These are phyloP conservation scores for Karalla daura DNA, from an alignment of 2,797 vertebrate genomes.

Conservation along the genomic window DNA sequence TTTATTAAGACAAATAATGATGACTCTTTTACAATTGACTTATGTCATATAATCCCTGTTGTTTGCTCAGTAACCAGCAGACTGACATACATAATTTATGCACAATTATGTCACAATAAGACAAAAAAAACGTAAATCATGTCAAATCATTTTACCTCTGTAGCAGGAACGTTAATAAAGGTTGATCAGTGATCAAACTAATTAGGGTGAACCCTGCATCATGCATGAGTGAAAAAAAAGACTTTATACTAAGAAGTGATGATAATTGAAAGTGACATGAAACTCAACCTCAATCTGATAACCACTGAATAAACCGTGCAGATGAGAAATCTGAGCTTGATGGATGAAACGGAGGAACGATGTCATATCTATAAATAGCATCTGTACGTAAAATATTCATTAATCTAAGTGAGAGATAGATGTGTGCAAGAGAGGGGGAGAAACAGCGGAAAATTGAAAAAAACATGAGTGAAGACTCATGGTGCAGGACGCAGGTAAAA, in stretches of 20 bases:
- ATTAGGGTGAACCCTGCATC: not conserved
- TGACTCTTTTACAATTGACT: too few relatives aligned
- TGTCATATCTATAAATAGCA: conserved; percentile 62
- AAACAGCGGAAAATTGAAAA: too few relatives aligned
- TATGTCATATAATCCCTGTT: too few relatives aligned
- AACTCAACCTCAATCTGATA: conserved; percentile 39
- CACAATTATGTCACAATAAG: too few relatives aligned
- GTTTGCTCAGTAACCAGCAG: too few relatives aligned
- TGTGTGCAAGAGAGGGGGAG: not conserved
- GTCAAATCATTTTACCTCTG: not conserved
- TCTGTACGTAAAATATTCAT: conserved; percentile 72
- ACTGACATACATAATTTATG: too few relatives aligned
- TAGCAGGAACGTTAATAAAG: conserved; percentile 10
- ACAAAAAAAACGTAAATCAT: not conserved
- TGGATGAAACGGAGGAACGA: conserved; percentile 30
- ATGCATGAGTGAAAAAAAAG: not conserved
- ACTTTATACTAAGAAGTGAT: conserved; percentile 4
- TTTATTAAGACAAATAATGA: too few relatives aligned
- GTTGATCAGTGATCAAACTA: not conserved
- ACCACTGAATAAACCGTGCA: conserved; percentile 26
- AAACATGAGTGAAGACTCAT: not conserved
- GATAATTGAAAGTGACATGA: conserved; percentile 35
- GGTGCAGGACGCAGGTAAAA: not conserved
- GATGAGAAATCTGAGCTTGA: conserved; percentile 44
- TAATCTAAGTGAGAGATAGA: conserved; percentile 45